Percentiles rank a stretch among this genome's conserved stretches.
Conservation (phyloP, 2,888 invertebrate species). For the Megastigmus dorsalis region DNA sequence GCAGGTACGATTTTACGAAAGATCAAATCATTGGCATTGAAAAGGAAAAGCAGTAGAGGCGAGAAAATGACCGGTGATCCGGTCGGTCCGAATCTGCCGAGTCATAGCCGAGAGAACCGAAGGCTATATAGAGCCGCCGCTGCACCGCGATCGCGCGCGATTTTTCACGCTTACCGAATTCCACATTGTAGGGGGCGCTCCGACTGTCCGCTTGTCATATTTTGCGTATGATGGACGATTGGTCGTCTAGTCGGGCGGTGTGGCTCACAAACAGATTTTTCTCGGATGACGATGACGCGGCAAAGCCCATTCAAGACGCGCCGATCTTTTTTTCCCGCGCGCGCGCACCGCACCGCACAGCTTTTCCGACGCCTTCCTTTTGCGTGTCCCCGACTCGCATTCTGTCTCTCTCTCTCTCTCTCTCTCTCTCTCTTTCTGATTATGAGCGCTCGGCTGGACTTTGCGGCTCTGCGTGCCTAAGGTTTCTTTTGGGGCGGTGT, state of each 20-base stretch:
- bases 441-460: slow-evolving; percentile 66
- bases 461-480: too few relatives aligned
- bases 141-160: slow-evolving; percentile 60
- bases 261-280: slow-evolving; percentile 66
- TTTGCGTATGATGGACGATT: slow-evolving; percentile 74
- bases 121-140: too few relatives aligned
- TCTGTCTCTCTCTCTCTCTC: too few relatives aligned
- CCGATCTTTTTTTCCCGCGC: slow-evolving; percentile 41
- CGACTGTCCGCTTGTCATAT: slow-evolving; percentile 71
- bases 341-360: slow-evolving; percentile 38
- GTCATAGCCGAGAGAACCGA: too few relatives aligned
- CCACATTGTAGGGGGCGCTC: slow-evolving; percentile 63
- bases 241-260: slow-evolving; percentile 55
- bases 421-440: too few relatives aligned
- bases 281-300: slow-evolving; percentile 68
- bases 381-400: too few relatives aligned
- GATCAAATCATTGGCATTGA: slow-evolving; percentile 15
- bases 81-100: slow-evolving; percentile 70
- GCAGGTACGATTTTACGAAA: neutral
- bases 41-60: neutral
- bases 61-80: slow-evolving; percentile 38
- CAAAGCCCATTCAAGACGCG: slow-evolving; percentile 64
- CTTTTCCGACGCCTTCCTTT: slow-evolving; percentile 52
- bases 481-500: slow-evolving; percentile 17
- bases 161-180: slow-evolving; percentile 70